Base-by-base conservation (phyloP, 2,888 invertebrate genomes). In the Caradrina kadenii region DNA sequence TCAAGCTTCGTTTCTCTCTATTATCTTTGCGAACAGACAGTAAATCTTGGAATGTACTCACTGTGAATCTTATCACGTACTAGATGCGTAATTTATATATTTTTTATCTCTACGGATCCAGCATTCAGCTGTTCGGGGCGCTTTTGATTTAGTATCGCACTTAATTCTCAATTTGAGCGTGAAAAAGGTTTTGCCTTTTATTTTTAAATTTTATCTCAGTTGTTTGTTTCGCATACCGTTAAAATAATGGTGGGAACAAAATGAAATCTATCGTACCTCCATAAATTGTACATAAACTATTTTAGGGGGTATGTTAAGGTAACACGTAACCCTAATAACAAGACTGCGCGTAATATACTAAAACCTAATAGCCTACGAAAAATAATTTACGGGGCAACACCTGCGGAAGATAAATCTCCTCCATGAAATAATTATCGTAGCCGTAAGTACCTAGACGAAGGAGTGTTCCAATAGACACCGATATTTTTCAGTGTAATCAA, bases 1-100 rank as follows among this genome's bases (percentile, higher is more conserved):
- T 88, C 85, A 87, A 87, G 90, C 85, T 88, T 86, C 87, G 86
- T 89, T 90, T 86, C 83, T 84, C 79, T 84, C 88, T 85, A 89
- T 91, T 91, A 91, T 89, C 88, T 85, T 82, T 80, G 87, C 73
- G 83, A 91, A 87, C 84, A 88, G 86, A 85, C 85, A 84, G 86
- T 88, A 88, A 90, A 88, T 87, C 87, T 85, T 75, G 70, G 49
- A 69, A 73, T 64, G 73, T 77, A 81, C 82, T 85, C 80, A 85
- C 78, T 76, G 79, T 64, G 78, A 83, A 85, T 75, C 79, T 87
- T 87, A 88, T 87, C 84, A 86, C 86, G 82, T 82, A 82, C 79
- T 82, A 80, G 81, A 85, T 82, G 75, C 80, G 68, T 73, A 68
- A 79, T 78, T 81, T 84, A 81, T 82, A 82, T 78, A 76, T 80